Evolutionary conservation across 2,888 invertebrate species (phyloP).

Genomic region (Nysson spinosus): DNA sequence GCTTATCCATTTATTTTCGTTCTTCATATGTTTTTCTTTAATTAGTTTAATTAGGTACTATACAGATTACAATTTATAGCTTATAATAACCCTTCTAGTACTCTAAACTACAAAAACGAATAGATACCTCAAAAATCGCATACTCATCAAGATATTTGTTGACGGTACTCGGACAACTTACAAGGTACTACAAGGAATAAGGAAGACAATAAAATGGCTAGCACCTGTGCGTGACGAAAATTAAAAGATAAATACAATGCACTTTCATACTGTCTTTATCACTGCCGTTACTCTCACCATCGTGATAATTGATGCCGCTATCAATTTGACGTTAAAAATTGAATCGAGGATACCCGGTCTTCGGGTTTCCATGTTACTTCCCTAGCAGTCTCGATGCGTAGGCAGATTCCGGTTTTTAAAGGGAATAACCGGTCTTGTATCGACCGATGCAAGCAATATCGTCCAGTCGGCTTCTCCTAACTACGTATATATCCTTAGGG

Average conservation of each 20-base stretch:
- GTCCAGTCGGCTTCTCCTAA: constrained; percentile 30
- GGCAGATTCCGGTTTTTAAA: constrained; percentile 34
- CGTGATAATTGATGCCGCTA: not conserved
- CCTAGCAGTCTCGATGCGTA: constrained; percentile 6
- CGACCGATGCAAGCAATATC: constrained; percentile 38
- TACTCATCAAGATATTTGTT: too few species aligned
- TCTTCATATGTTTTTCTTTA: too few species aligned
- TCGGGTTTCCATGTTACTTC: not conserved
- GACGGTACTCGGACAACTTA: too few species aligned
- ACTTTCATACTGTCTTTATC: not conserved
- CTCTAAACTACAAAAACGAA: too few species aligned
- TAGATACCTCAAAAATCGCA: too few species aligned
- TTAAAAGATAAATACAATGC: too few species aligned
- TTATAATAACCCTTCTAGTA: too few species aligned
- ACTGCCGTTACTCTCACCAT: not conserved
- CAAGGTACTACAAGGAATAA: not conserved
- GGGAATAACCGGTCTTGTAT: constrained; percentile 36
- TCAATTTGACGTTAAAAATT: constrained; percentile 6
- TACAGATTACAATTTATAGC: too few species aligned
- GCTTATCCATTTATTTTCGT: too few species aligned
- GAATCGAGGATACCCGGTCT: constrained; percentile 3
- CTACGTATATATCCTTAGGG: constrained; percentile 17
- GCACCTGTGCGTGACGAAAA: too few species aligned
- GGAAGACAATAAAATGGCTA: not conserved
- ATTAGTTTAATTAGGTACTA: too few species aligned